Evolutionary conservation across 2,888 invertebrate genomes (phyloP).

Genomic region (Drosophila fungiperda): DNA sequence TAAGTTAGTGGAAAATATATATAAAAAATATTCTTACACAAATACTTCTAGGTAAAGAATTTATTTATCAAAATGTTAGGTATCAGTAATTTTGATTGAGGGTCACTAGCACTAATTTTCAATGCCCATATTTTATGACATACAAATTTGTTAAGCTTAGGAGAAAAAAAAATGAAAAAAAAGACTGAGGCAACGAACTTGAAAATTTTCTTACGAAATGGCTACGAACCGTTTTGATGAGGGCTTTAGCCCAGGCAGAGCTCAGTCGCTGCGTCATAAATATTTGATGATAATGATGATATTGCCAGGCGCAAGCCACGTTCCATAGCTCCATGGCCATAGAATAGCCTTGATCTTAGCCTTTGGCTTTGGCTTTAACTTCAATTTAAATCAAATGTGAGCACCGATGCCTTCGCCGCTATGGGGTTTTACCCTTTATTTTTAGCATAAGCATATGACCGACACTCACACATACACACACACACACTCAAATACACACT

Average conservation of each 20-base stretch:
- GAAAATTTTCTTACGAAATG: conserved; percentile 69
- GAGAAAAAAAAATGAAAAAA: conserved; percentile 42
- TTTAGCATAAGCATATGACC: conserved; percentile 76
- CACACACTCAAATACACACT: conserved; percentile 2
- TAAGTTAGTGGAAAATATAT: background rate
- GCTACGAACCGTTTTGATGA: conserved; percentile 56
- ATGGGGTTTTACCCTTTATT: conserved; percentile 58
- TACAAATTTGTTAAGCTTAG: background rate
- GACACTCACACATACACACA: conserved; percentile 42
- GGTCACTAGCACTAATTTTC: background rate
- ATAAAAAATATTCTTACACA: background rate
- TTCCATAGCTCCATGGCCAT: conserved; percentile 42
- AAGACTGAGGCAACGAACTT: conserved; percentile 71
- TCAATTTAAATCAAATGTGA: conserved; percentile 80
- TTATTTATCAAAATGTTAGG: background rate
- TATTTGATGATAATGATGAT: conserved; percentile 78
- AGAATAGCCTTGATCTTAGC: conserved; percentile 71
- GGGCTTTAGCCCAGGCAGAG: conserved; percentile 54
- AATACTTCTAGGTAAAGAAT: background rate
- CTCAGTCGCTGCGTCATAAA: conserved; percentile 70
- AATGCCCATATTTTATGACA: background rate
- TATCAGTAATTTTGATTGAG: conserved; percentile 3
- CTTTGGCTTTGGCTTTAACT: conserved; percentile 55
- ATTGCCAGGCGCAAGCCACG: conserved; percentile 52
- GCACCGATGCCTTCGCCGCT: conserved; percentile 65